phyloP scores from a whole-genome alignment of 2,113 vertebrate genomes.

The Xenopus laevis region DNA sequence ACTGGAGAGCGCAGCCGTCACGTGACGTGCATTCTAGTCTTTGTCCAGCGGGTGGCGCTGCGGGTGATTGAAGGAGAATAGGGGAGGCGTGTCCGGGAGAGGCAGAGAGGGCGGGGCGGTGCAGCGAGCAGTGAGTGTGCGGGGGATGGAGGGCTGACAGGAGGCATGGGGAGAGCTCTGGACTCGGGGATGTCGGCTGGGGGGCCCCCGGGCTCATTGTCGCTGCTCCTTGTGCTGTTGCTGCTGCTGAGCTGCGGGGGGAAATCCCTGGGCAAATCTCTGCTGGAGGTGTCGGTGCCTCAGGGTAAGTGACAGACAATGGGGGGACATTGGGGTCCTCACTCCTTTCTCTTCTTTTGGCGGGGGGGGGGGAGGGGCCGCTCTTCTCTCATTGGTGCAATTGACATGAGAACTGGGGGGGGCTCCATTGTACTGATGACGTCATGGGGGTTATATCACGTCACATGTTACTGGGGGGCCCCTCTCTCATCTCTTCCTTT shows the following conservation, averaged over 20 bases:
- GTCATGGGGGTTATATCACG: too few relatives aligned
- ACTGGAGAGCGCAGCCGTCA: too few relatives aligned
- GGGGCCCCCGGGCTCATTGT: conserved; percentile 11
- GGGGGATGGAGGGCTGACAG: conserved; percentile 37
- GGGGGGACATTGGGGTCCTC: too few relatives aligned
- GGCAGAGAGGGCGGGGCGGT: conserved; percentile 17
- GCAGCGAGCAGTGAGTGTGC: conserved; percentile 16
- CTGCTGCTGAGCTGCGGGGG: conserved; percentile 22
- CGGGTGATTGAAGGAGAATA: background rate
- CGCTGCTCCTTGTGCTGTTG: conserved; percentile 10
- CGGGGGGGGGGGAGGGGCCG: too few relatives aligned
- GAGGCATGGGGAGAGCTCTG: conserved; percentile 30
- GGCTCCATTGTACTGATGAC: too few relatives aligned
- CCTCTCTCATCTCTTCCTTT: too few relatives aligned
- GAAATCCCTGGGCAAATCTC: conserved; percentile 27
- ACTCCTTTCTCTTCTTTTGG: too few relatives aligned
- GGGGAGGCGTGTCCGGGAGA: conserved; percentile 34
- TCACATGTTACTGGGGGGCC: too few relatives aligned
- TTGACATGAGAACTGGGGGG: too few relatives aligned
- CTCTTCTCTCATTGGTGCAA: too few relatives aligned
- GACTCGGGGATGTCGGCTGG: conserved; percentile 28
- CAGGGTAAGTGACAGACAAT: conserved; percentile 38
- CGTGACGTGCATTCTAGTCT: too few relatives aligned
- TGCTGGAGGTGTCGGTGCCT: conserved; percentile 34
- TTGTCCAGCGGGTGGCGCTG: too few relatives aligned